These are phyloP conservation scores for Acrocephalus arundinaceus DNA, from an alignment of 2,113 vertebrate species.

Conservation along the genomic window DNA sequence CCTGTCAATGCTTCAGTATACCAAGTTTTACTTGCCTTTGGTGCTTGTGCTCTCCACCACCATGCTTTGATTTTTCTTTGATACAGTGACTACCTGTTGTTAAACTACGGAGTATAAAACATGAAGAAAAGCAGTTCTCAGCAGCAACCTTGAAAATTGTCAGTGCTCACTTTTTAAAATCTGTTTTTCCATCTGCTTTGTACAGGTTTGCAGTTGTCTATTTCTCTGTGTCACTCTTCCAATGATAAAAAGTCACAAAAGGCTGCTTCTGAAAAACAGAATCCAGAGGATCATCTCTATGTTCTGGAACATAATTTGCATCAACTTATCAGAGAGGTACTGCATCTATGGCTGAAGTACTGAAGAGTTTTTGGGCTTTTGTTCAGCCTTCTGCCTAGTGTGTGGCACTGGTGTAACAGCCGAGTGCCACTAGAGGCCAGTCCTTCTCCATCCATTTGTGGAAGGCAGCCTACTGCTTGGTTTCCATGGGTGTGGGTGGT, in stretches of 20 bases:
- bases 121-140: neutral
- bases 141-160: neutral
- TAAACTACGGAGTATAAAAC: neutral
- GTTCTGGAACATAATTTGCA: slow-evolving; percentile 96
- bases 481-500: neutral
- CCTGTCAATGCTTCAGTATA: neutral
- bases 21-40: neutral
- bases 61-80: neutral
- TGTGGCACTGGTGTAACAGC: neutral
- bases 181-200: neutral
- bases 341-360: neutral
- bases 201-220: slow-evolving; percentile 91
- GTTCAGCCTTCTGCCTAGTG: fast-evolving
- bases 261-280: slow-evolving; percentile 83
- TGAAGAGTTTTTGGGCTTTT: neutral
- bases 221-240: slow-evolving; percentile 94
- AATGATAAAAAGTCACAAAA: slow-evolving; percentile 90
- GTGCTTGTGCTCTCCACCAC: neutral
- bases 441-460: neutral
- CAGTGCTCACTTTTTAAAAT: neutral
- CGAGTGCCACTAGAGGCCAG: neutral
- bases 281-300: slow-evolving; percentile 92
- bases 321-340: slow-evolving; percentile 96
- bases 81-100: neutral
- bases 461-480: fast-evolving